These are phyloP conservation scores for Eubasilissa splendida DNA, from an alignment of 2,888 invertebrate species.

Conservation along the genomic window DNA sequence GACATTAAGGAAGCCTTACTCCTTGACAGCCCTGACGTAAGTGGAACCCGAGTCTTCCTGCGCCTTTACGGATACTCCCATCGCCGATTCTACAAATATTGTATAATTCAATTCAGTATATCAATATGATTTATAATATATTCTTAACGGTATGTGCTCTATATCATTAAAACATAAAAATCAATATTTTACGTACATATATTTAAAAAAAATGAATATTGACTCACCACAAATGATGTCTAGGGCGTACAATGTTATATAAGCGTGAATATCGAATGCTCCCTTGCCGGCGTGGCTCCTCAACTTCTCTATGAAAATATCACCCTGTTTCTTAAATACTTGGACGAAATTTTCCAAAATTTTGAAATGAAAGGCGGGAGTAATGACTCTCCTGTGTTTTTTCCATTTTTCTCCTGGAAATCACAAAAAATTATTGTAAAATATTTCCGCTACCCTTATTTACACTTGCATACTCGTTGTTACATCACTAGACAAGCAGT, in stretches of 20 bases:
- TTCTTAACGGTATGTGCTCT: no score
- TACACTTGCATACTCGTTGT: no score
- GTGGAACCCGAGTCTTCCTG: no score
- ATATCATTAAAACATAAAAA: no score
- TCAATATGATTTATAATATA: no score
- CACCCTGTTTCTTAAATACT: slow-evolving; percentile 78
- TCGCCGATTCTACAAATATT: no score
- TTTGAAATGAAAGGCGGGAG: slow-evolving; percentile 86
- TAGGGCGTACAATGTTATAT: slow-evolving; percentile 74
- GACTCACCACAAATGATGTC: slow-evolving; percentile 76
- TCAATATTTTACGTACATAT: neutral
- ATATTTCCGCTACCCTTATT: no score
- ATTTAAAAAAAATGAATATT: neutral
- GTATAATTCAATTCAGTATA: no score
- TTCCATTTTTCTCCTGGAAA: slow-evolving; percentile 75
- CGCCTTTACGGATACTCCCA: no score
- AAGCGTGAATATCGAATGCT: slow-evolving; percentile 75
- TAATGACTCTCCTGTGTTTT: slow-evolving; percentile 79
- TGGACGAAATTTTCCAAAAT: slow-evolving; percentile 82
- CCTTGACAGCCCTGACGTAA: no score
- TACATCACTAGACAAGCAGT: no score
- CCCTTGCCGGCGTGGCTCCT: slow-evolving; percentile 64
- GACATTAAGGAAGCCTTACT: no score
- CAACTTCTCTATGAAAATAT: slow-evolving; percentile 73
- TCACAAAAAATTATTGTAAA: neutral